These are phyloP conservation scores for Papilio glaucus DNA, from an alignment of 1,140 invertebrate genomes.

Conservation along the genomic window DNA sequence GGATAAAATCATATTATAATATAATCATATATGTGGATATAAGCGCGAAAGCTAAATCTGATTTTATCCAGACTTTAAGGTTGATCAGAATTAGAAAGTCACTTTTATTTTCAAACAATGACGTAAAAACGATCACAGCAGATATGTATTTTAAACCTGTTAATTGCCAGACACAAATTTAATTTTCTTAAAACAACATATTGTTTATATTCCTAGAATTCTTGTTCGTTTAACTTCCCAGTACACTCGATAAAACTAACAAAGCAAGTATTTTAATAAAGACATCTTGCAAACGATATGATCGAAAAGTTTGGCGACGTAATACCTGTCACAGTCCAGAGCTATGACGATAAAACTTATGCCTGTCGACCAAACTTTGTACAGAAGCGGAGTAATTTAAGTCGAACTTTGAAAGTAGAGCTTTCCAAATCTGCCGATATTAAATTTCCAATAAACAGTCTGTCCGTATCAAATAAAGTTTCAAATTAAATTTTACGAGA, in stretches of 20 bases:
- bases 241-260: neutral
- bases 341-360: slow-evolving; percentile 1
- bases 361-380: slow-evolving; percentile 10
- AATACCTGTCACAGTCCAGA: neutral
- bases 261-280: neutral
- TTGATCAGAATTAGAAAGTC: no score
- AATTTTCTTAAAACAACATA: neutral
- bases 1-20: no score
- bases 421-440: slow-evolving; percentile 6
- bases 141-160: no score
- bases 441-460: slow-evolving; percentile 21
- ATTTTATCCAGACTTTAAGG: no score
- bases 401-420: slow-evolving; percentile 2
- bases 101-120: no score
- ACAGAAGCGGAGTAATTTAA: slow-evolving; percentile 11
- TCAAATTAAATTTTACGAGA: slow-evolving; percentile 16
- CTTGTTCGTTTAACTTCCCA: neutral
- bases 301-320: slow-evolving; percentile 1
- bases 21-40: no score
- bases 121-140: no score
- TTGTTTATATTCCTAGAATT: neutral
- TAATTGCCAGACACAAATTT: no score
- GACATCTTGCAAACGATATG: neutral
- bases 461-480: slow-evolving; percentile 13
- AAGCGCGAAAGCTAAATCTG: no score